Percentiles rank a stretch among this genome's conserved stretches.
Evolutionary conservation across 2,113 vertebrate genomes (phyloP).

Genomic region (Ctenomys sociabilis): DNA sequence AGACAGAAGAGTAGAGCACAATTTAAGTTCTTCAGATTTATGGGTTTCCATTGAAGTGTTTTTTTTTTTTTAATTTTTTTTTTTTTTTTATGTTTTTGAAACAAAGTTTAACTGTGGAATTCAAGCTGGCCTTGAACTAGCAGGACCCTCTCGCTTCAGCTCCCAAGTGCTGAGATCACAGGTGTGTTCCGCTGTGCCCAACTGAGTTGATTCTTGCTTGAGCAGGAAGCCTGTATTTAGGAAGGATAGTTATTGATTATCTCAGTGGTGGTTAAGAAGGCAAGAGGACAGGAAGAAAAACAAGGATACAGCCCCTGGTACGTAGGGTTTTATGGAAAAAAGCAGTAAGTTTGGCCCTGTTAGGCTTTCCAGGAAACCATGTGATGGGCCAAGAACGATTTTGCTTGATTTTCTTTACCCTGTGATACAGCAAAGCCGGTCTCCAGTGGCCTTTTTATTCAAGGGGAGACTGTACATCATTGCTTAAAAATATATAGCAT

Average conservation of each 20-base stretch:
- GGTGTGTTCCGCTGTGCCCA: no score
- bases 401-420: not conserved
- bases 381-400: not conserved
- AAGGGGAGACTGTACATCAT: not conserved
- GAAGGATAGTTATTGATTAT: constrained; percentile 2
- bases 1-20: not conserved
- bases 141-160: not conserved
- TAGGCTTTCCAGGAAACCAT: not conserved
- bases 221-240: not conserved
- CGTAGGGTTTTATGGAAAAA: not conserved
- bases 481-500: constrained; percentile 33
- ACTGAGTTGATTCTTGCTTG: not conserved
- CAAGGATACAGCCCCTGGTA: not conserved
- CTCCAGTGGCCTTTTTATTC: not conserved
- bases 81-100: not conserved
- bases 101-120: not conserved
- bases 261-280: not conserved
- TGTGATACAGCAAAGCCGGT: not conserved
- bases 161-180: not conserved
- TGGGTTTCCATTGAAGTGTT: not conserved
- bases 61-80: no score
- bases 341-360: not conserved
- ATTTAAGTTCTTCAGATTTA: not conserved
- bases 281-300: not conserved
- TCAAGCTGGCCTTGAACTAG: not conserved